These are phyloP conservation scores for Leucophora obtusa DNA, from an alignment of 2,888 invertebrate genomes.

Conservation along the genomic window DNA sequence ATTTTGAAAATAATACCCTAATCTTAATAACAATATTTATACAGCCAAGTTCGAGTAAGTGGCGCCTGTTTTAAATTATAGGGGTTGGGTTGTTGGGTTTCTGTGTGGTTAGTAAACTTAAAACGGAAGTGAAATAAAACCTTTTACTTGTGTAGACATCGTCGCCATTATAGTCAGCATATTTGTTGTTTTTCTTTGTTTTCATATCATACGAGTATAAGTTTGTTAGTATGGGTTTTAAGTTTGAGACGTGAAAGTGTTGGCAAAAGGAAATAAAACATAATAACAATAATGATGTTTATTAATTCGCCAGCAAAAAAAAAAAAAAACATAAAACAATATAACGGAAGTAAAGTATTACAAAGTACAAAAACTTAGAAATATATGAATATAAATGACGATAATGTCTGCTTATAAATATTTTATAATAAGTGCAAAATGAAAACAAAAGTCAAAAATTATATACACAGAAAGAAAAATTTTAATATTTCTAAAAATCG, in stretches of 20 bases:
- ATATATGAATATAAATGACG: neutral
- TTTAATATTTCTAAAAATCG: no score
- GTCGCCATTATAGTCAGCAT: constrained; percentile 47
- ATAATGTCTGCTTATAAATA: neutral
- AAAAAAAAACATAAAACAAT: constrained; percentile 17
- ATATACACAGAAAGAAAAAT: no score
- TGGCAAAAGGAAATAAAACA: constrained; percentile 57
- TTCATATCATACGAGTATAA: neutral
- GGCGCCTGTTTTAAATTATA: constrained; percentile 51
- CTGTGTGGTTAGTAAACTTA: neutral
- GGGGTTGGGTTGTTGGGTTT: neutral
- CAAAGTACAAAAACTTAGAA: constrained; percentile 5
- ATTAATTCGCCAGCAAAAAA: constrained; percentile 50
- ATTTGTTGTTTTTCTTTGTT: constrained; percentile 16
- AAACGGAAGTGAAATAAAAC: constrained; percentile 51
- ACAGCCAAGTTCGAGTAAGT: constrained; percentile 15
- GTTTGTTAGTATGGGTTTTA: constrained; percentile 3
- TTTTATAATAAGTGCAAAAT: no score
- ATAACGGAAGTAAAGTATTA: constrained; percentile 37
- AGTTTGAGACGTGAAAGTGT: constrained; percentile 44
- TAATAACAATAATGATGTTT: constrained; percentile 58
- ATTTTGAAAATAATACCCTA: constrained; percentile 1
- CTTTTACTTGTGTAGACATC: constrained; percentile 41
- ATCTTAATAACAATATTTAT: constrained; percentile 34
- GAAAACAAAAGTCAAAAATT: no score